Base-by-base conservation (phyloP, 2,888 invertebrate genomes). In the Drosophila subquinaria region DNA sequence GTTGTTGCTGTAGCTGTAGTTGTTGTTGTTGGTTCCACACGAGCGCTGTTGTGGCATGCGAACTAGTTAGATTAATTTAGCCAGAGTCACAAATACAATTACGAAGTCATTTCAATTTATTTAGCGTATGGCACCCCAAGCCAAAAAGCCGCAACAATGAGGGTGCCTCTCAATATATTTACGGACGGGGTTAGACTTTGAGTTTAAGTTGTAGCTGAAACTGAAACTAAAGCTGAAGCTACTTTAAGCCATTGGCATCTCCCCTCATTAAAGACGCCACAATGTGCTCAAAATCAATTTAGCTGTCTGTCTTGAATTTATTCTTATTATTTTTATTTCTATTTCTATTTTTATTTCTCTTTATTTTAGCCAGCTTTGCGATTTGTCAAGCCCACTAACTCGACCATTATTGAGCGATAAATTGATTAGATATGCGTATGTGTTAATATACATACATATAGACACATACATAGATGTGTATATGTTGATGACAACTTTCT, bases 31-130 rank as follows among this genome's bases (percentile, higher is more conserved):
- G 84, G 85, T 89, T 82, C 82, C 85, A 88, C 88, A 79, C 85
- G 89, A 86, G 79, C 66, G 84, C 66, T 56, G 74, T 47, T 53
- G 66, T 75, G 82, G 72, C 79, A 84, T 88, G 79, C 81, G 74
- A 82, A 84, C 81, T 78, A 79, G 82, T 82, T 87, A 73, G 84
- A 89, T 86, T 86, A 89, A 89, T 86, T 86, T 81, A 75, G 88
- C 79, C 73, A 70, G 76, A 84, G 85, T 75, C 89, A 60, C 90
- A 87, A 90, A 90, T 88, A 90, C 89, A 87, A 87, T 87, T 87
- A 87, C 87, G 75, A 78, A 82, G 79, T 89, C 87, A 88, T 86
- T 86, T 86, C 86, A 89, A 89, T 90, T 86, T 90, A 90, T 86
- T 86, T 72, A 81, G 79, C 82, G 76, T 67, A 69, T 70, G 72